Evolutionary conservation across 2,113 vertebrate species (phyloP).

Genomic region (Antigone vipio): DNA sequence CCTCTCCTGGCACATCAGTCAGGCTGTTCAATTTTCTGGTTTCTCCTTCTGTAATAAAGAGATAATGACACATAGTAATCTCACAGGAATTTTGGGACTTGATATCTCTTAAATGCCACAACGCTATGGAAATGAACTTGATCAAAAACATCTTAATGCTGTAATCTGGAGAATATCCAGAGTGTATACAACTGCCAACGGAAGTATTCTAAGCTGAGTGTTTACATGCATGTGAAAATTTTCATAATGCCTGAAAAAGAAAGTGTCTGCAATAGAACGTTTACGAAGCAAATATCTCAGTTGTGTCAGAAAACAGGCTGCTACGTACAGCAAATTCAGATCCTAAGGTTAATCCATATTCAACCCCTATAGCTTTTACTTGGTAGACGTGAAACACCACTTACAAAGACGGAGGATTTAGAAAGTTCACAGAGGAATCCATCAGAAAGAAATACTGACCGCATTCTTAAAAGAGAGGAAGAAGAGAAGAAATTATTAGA

Average conservation of each 20-base stretch:
- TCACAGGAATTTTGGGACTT: slow-evolving; percentile 19
- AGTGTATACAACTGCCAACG: not conserved
- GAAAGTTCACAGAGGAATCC: not conserved
- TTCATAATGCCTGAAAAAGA: not conserved
- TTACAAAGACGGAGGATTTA: not conserved
- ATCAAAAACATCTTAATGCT: slow-evolving; percentile 15
- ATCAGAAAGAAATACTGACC: not conserved
- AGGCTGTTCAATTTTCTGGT: slow-evolving; percentile 32
- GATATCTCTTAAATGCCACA: not conserved
- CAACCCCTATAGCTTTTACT: not conserved
- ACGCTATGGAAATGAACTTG: not conserved
- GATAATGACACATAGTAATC: slow-evolving; percentile 38
- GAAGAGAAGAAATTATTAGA: not conserved
- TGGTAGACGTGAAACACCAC: not conserved
- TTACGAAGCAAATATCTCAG: not conserved
- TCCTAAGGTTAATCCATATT: not conserved
- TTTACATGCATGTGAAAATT: not conserved
- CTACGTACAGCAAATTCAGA: not conserved
- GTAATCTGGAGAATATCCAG: not conserved
- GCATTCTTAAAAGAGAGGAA: not conserved
- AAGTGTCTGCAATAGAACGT: not conserved
- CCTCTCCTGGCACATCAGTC: not conserved
- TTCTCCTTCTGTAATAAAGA: slow-evolving; percentile 44
- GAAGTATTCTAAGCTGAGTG: not conserved
- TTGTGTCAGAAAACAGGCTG: not conserved